Conservation (phyloP, 2,113 vertebrate species). For the Dasyprocta punctata region DNA sequence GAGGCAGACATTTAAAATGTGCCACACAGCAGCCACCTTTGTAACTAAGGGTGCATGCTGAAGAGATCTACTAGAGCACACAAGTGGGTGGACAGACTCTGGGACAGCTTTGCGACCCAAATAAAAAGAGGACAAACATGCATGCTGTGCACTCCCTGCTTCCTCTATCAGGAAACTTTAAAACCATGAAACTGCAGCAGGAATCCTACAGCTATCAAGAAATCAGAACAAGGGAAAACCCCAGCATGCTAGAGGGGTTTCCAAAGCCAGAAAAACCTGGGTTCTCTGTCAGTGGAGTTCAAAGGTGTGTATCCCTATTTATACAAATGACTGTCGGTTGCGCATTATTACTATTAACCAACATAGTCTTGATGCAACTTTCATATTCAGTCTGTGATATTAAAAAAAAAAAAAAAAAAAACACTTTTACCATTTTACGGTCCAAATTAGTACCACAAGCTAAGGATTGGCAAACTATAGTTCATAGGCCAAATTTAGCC, state of each 20-base stretch:
- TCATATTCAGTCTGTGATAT: background rate
- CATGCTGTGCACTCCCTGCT: background rate
- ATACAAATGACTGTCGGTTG: background rate
- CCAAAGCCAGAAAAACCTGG: background rate
- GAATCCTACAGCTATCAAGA: background rate
- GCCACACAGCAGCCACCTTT: background rate
- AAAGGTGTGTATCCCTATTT: background rate
- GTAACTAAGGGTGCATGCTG: background rate
- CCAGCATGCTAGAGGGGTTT: background rate
- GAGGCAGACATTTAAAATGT: background rate
- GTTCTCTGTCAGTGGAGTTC: background rate
- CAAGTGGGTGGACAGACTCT: background rate
- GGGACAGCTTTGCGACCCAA: background rate
- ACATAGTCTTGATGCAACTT: background rate
- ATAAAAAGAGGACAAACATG: background rate
- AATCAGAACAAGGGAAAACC: background rate
- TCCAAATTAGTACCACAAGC: constrained; percentile 12
- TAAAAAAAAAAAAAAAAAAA: background rate
- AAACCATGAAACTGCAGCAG: background rate
- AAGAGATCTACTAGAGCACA: background rate
- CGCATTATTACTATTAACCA: background rate
- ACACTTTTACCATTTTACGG: background rate
- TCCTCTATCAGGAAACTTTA: background rate
- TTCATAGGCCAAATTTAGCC: background rate
- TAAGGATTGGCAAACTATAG: background rate